Conservation (phyloP, 2,113 vertebrate genomes). For the Numida meleagris region DNA sequence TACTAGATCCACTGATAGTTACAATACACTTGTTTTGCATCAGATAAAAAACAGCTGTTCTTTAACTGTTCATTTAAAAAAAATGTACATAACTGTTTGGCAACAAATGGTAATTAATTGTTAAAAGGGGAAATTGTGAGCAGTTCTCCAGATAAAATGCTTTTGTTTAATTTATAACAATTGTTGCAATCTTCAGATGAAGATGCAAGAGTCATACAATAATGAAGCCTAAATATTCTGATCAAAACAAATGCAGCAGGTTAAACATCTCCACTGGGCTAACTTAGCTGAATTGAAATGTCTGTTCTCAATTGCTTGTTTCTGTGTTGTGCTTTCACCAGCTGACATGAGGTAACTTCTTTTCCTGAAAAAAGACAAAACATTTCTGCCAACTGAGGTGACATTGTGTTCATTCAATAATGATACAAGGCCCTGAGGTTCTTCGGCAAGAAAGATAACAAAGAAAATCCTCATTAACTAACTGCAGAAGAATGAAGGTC, state of each 20-base stretch:
- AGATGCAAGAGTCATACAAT: slow-evolving; percentile 2
- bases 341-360: slow-evolving; percentile 76
- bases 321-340: slow-evolving; percentile 66
- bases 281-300: slow-evolving; percentile 72
- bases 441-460: slow-evolving; percentile 79
- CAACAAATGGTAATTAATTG: slow-evolving; percentile 51
- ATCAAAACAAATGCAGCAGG: slow-evolving; percentile 59
- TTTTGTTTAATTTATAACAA: slow-evolving; percentile 58
- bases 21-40: slow-evolving; percentile 52
- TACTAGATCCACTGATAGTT: slow-evolving; percentile 36
- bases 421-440: slow-evolving; percentile 80
- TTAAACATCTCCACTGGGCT: slow-evolving; percentile 69
- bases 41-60: slow-evolving; percentile 67
- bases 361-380: slow-evolving; percentile 80
- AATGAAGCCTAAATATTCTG: slow-evolving; percentile 66
- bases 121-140: slow-evolving; percentile 48
- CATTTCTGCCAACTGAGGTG: slow-evolving; percentile 79
- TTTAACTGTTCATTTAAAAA: slow-evolving; percentile 43
- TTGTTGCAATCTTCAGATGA: slow-evolving; percentile 39
- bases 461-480: slow-evolving; percentile 81
- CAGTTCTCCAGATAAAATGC: slow-evolving; percentile 49
- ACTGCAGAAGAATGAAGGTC: slow-evolving; percentile 81
- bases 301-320: slow-evolving; percentile 71
- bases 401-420: slow-evolving; percentile 82
- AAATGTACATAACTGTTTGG: slow-evolving; percentile 20